These are phyloP conservation scores for Crocidura indochinensis DNA, from an alignment of 2,797 vertebrate species.

Conservation along the genomic window DNA sequence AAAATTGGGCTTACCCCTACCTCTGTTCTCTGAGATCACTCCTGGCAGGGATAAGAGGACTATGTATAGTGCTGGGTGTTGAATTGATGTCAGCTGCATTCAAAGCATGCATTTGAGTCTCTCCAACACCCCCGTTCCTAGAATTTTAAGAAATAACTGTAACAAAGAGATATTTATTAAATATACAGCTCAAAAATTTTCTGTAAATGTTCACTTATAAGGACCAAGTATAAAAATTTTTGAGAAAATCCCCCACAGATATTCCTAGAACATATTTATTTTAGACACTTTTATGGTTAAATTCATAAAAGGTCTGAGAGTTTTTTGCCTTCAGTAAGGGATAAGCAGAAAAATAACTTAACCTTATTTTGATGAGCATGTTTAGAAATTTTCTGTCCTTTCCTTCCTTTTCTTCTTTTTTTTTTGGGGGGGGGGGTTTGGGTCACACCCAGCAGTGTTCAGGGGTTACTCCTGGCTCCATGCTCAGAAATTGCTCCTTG, in stretches of 20 bases:
- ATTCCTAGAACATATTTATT: slow-evolving; percentile 29
- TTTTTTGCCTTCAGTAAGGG: slow-evolving; percentile 16
- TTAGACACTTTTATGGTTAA: slow-evolving; percentile 18
- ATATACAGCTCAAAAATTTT: slow-evolving; percentile 16
- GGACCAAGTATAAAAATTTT: slow-evolving; percentile 29
- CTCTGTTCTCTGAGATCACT: no score
- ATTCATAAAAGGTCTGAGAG: slow-evolving; percentile 47
- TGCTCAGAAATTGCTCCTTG: no score
- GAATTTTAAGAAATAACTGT: not conserved
- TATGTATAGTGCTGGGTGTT: no score
- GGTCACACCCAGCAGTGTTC: no score
- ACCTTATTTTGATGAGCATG: not conserved
- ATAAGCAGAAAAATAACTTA: slow-evolving; percentile 9
- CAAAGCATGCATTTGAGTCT: no score
- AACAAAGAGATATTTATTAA: slow-evolving; percentile 19
- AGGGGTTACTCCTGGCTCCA: no score
- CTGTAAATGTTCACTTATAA: not conserved
- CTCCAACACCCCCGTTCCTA: no score
- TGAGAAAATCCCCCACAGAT: slow-evolving; percentile 30
- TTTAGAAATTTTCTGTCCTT: not conserved
- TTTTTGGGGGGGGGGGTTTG: no score
- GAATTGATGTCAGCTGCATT: no score
- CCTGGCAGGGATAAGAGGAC: no score
- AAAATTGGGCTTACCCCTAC: no score
- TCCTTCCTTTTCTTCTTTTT: slow-evolving; percentile 5